Evolutionary conservation across 2,888 invertebrate species (phyloP).

Genomic region (Pachliopta kotzebuea): DNA sequence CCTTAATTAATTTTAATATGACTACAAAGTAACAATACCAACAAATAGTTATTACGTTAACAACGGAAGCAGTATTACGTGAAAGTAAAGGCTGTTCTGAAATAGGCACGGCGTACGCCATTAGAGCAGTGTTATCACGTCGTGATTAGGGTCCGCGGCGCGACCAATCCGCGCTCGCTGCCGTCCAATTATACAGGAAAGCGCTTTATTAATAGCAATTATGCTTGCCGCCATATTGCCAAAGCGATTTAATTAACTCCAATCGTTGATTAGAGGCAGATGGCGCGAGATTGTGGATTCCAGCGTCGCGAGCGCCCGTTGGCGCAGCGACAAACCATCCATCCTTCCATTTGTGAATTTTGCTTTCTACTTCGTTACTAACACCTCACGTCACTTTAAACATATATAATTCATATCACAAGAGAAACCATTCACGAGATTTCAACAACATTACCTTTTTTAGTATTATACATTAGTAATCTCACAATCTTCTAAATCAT

Average conservation of each 20-base stretch:
- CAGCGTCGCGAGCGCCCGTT: constrained; percentile 53
- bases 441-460: too few relatives aligned
- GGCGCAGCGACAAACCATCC: constrained; percentile 46
- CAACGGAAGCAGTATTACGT: constrained; percentile 25
- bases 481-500: too few relatives aligned
- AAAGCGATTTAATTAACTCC: constrained; percentile 78
- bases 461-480: too few relatives aligned
- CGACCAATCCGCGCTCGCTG: constrained; percentile 69
- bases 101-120: constrained; percentile 56
- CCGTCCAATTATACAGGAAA: constrained; percentile 77
- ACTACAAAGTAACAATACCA: neutral
- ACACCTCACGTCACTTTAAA: constrained; percentile 1
- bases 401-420: too few relatives aligned
- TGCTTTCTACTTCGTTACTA: neutral
- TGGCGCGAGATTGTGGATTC: constrained; percentile 71
- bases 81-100: constrained; percentile 43
- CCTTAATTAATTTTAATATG: neutral
- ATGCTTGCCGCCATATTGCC: constrained; percentile 77
- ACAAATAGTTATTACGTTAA: constrained; percentile 5
- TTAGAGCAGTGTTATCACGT: constrained; percentile 77
- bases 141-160: constrained; percentile 69
- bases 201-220: constrained; percentile 80
- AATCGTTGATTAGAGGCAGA: constrained; percentile 79
- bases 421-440: too few relatives aligned
- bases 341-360: constrained; percentile 24